Conservation (phyloP, 2,797 vertebrate species). For the Poeciliopsis turneri region DNA sequence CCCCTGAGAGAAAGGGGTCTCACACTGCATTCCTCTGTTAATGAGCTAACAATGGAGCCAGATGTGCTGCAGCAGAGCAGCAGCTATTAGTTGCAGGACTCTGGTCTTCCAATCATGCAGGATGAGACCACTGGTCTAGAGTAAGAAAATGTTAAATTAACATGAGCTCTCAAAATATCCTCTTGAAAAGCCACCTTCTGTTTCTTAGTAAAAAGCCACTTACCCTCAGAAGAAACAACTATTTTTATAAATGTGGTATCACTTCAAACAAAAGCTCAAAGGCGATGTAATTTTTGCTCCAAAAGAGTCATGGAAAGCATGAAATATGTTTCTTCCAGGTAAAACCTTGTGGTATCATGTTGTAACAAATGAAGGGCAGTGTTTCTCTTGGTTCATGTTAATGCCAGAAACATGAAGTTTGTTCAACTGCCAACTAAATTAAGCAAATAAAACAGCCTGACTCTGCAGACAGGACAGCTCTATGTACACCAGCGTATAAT, state of each 20-base stretch:
- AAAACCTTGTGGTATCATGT: not conserved
- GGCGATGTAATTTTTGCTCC: not conserved
- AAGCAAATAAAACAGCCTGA: conserved; percentile 31
- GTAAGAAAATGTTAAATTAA: not conserved
- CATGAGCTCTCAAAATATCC: not conserved
- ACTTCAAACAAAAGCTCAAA: not conserved
- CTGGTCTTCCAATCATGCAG: no score
- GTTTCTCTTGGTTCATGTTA: conserved; percentile 5
- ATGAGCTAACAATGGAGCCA: no score
- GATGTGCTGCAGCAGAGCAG: no score
- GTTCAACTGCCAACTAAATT: conserved; percentile 26
- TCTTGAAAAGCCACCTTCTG: not conserved
- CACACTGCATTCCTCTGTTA: no score
- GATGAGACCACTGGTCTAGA: not conserved
- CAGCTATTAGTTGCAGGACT: no score
- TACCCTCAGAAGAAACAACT: not conserved
- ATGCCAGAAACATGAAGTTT: conserved; percentile 12
- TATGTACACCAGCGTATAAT: conserved; percentile 62
- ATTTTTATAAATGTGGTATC: not conserved
- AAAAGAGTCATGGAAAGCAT: not conserved
- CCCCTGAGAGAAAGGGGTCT: not conserved
- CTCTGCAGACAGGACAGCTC: conserved; percentile 72
- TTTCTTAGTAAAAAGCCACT: not conserved
- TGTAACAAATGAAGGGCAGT: not conserved
- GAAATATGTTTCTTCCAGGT: not conserved